Evolutionary conservation across 2,797 vertebrate genomes (phyloP).

Genomic region (Megaceryle alcyon): DNA sequence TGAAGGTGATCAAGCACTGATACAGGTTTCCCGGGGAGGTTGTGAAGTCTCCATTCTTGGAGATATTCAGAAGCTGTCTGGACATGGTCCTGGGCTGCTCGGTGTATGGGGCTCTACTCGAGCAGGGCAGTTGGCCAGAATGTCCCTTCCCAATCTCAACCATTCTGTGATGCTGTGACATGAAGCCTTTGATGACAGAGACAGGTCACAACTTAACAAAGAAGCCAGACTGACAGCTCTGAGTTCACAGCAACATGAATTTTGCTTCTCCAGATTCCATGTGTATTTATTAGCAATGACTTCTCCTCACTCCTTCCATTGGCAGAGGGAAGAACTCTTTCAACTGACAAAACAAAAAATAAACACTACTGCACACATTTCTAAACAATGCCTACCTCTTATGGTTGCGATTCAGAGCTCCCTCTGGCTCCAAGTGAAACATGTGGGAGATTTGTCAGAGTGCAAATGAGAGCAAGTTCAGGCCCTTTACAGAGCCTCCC

Average conservation of each 20-base stretch:
- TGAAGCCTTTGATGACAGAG: neutral
- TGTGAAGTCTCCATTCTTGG: neutral
- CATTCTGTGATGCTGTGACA: neutral
- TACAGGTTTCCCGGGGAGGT: neutral
- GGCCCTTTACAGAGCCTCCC: neutral
- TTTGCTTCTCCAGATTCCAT: neutral
- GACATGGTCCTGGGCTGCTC: neutral
- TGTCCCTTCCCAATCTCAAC: neutral
- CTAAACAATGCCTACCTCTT: neutral
- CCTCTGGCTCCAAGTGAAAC: neutral
- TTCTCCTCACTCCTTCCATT: neutral
- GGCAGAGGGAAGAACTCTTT: neutral
- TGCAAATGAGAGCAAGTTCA: neutral
- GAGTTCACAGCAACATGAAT: neutral
- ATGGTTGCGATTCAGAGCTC: neutral
- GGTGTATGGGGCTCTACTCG: neutral
- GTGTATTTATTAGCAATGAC: neutral
- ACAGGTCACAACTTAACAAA: neutral
- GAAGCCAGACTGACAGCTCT: neutral
- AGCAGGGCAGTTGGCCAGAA: neutral
- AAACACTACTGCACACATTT: neutral
- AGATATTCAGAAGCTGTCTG: neutral
- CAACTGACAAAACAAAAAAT: neutral
- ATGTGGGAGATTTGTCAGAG: neutral
- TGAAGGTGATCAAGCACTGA: neutral